A percentile compares a stretch with the other conserved stretches of the same genome.
phyloP scores from a whole-genome alignment of 2,113 vertebrate species.

The Baryphthengus martii region DNA sequence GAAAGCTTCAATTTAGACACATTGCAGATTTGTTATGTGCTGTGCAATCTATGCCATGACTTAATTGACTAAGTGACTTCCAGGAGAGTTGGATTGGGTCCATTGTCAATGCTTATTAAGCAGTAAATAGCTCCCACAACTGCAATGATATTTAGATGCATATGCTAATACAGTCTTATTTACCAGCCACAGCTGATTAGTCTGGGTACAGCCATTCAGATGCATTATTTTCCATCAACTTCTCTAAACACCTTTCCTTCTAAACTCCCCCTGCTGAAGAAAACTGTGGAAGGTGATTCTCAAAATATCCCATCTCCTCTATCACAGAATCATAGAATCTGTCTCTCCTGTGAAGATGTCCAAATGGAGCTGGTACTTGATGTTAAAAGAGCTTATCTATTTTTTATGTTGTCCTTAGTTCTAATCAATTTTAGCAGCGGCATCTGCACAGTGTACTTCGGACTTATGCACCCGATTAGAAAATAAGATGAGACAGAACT shows the following conservation, averaged over 20 bases:
- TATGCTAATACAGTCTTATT: neutral
- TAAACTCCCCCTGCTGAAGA: neutral
- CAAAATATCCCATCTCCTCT: neutral
- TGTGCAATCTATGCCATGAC: neutral
- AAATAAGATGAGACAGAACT: neutral
- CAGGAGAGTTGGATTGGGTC: neutral
- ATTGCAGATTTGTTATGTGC: neutral
- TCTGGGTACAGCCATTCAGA: neutral
- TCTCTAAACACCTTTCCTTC: neutral
- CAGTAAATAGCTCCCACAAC: neutral
- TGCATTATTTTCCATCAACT: neutral
- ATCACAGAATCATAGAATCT: no score
- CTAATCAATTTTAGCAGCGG: neutral
- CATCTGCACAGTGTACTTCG: neutral
- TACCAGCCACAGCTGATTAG: neutral
- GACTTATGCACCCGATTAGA: neutral
- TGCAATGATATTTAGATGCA: neutral
- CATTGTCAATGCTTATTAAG: neutral
- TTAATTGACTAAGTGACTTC: neutral
- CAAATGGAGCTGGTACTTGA: neutral
- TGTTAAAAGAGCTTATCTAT: neutral
- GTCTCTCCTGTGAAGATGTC: neutral
- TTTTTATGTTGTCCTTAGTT: neutral
- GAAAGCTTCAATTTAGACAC: neutral
- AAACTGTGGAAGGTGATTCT: neutral